Base-by-base conservation (phyloP, 1,140 invertebrate species). In the Eriocheir sinensis region DNA sequence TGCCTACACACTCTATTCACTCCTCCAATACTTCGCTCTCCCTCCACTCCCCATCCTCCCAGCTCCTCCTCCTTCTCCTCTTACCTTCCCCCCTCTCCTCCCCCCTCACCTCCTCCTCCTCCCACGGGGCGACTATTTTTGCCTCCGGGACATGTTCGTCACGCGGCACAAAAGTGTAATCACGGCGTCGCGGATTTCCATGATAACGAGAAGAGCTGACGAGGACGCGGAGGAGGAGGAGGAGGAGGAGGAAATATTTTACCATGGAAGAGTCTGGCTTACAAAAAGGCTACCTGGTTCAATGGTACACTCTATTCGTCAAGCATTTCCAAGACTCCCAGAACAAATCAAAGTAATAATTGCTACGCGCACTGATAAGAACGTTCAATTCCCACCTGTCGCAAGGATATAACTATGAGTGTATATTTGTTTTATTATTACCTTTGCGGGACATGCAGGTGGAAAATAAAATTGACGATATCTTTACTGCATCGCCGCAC, bases 181-280 rank as follows among this genome's bases (percentile, higher is more conserved):
- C n/a, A 72, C 27, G n/a, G 60, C 21, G 60, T 72, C 60, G 60
- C 60, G 60, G 21, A 72, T 72, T 72, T 72, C 60, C 60, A 72
- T 72, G 60, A 72, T 72, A 72, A 72, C 60, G 60, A 72, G 60
- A n/a, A 53, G 48, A 53, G 60, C 27, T n/a, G 60, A 72, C 0
- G 60, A 72, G 60, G 60, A 72, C 27, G n/a, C 60, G 4, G 60
- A 72, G 27, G 60, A n/a, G n/a, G 21, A n/a, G 60, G 27, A n/a
- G 60, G 27, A 72, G 60, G 60, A 72, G 60, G 60, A 72, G 60
- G 60, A n/a, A n/a, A n/a, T n/a, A n/a, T n/a, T n/a, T n/a, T n/a
- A n/a, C n/a, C n/a, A n/a, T n/a, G n/a, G n/a, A n/a, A n/a, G n/a
- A n/a, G n/a, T n/a, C n/a, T n/a, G n/a, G n/a, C n/a, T n/a, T n/a